phyloP scores from a whole-genome alignment of 1,140 invertebrate species.

The Apis laboriosa region DNA sequence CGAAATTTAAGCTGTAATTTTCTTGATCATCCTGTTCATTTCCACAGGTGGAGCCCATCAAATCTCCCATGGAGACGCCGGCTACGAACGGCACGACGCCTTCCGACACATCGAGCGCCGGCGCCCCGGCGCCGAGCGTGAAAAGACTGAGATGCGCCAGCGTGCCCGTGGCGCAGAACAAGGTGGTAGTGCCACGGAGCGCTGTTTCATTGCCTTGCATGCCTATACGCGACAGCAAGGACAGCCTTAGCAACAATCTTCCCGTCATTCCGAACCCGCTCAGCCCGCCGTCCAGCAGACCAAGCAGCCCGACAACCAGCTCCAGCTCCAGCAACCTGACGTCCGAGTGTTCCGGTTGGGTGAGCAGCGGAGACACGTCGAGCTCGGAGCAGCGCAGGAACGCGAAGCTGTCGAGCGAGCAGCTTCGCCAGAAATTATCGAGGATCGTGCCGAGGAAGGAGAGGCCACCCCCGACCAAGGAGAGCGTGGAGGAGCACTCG shows the following conservation, averaged over 20 bases:
- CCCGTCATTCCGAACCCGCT: constrained; percentile 70
- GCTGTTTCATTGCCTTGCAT: constrained; percentile 79
- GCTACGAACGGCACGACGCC: constrained; percentile 62
- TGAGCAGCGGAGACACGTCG: constrained; percentile 83
- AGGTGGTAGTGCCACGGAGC: constrained; percentile 76
- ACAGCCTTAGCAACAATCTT: constrained; percentile 68
- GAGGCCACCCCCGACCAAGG: constrained; percentile 80
- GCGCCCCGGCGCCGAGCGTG: constrained; percentile 57
- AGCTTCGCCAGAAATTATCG: constrained; percentile 73
- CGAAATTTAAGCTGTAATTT: no score
- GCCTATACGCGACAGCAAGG: constrained; percentile 76
- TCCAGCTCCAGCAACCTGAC: constrained; percentile 86
- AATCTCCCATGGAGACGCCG: constrained; percentile 65
- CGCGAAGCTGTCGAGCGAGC: constrained; percentile 74
- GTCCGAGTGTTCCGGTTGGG: constrained; percentile 89
- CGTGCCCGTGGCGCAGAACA: constrained; percentile 77
- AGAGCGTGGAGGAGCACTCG: constrained; percentile 80
- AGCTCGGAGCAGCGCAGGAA: constrained; percentile 83
- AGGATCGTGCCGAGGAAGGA: constrained; percentile 81
- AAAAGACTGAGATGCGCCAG: constrained; percentile 79
- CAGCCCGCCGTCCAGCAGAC: constrained; percentile 76
- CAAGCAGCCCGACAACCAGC: constrained; percentile 76
- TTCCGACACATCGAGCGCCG: constrained; percentile 46
- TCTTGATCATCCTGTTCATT: neutral
- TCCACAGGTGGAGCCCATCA: constrained; percentile 66